Conservation (phyloP, 2,797 vertebrate genomes). For the Eleutherodactylus coqui region DNA sequence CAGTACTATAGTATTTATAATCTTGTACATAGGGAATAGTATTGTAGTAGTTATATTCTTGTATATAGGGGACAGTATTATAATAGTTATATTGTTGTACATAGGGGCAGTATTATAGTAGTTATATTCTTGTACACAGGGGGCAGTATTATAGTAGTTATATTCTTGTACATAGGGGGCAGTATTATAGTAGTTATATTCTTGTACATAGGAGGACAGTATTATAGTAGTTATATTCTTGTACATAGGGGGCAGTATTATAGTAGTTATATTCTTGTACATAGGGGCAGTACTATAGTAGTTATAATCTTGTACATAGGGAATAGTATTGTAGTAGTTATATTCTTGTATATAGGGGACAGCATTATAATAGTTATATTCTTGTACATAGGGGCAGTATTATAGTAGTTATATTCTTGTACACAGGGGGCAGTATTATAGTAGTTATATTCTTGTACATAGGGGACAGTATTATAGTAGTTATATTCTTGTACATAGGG, state of each 20-base stretch:
- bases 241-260: background rate
- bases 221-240: slow-evolving; percentile 1
- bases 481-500: background rate
- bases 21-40: too few species aligned
- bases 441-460: background rate
- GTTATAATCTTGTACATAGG: background rate
- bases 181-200: slow-evolving; percentile 7
- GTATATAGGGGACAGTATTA: background rate
- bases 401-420: slow-evolving; percentile 8
- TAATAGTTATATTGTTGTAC: slow-evolving; percentile 2
- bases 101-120: slow-evolving; percentile 10
- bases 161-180: slow-evolving; percentile 9
- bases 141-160: background rate
- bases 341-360: slow-evolving; percentile 11
- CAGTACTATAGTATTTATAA: too few species aligned
- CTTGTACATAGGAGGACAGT: background rate
- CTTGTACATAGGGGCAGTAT: slow-evolving; percentile 3
- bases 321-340: background rate
- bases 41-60: background rate
- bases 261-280: slow-evolving; percentile 6
- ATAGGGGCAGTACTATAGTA: slow-evolving; percentile 7
- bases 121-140: background rate
- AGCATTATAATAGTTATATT: slow-evolving; percentile 1
- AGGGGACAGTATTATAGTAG: background rate
- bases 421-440: background rate